These are phyloP conservation scores for Sitobion miscanthi DNA, from an alignment of 1,140 invertebrate species.

Conservation along the genomic window DNA sequence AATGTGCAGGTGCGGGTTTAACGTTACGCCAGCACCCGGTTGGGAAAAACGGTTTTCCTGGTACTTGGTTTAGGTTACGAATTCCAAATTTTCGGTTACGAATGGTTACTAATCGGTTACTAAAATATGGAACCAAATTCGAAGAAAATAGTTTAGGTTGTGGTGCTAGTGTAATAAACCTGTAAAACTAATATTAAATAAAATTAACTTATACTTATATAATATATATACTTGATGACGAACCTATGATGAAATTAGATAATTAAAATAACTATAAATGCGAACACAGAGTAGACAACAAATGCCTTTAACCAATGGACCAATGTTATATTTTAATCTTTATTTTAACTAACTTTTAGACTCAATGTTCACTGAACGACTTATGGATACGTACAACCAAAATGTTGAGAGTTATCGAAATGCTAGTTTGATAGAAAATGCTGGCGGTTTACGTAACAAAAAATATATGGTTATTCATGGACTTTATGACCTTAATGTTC, in stretches of 20 bases:
- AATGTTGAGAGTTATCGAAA: slow-evolving; percentile 72
- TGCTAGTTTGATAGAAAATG: slow-evolving; percentile 73
- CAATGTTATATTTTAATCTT: background rate
- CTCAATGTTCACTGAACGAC: slow-evolving; percentile 93
- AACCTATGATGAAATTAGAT: background rate
- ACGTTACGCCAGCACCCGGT: too few species aligned
- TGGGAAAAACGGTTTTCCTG: too few species aligned
- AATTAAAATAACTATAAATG: background rate
- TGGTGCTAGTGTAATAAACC: too few species aligned
- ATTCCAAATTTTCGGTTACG: too few species aligned
- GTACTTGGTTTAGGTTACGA: too few species aligned
- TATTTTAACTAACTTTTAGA: slow-evolving; percentile 69
- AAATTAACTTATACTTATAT: rapidly evolving
- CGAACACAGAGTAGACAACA: background rate
- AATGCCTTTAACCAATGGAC: background rate
- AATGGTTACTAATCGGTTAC: too few species aligned
- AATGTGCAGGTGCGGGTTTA: too few species aligned
- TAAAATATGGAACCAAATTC: too few species aligned
- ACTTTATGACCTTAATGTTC: slow-evolving; percentile 92
- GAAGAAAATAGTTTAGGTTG: too few species aligned
- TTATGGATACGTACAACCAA: slow-evolving; percentile 82
- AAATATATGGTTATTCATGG: slow-evolving; percentile 87
- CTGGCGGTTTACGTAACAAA: slow-evolving; percentile 79
- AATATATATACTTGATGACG: background rate
- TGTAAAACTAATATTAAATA: background rate